A percentile compares a stretch with the other conserved stretches of the same genome.
Conservation (phyloP, 2,888 invertebrate genomes). For the Tenthredo livida region DNA sequence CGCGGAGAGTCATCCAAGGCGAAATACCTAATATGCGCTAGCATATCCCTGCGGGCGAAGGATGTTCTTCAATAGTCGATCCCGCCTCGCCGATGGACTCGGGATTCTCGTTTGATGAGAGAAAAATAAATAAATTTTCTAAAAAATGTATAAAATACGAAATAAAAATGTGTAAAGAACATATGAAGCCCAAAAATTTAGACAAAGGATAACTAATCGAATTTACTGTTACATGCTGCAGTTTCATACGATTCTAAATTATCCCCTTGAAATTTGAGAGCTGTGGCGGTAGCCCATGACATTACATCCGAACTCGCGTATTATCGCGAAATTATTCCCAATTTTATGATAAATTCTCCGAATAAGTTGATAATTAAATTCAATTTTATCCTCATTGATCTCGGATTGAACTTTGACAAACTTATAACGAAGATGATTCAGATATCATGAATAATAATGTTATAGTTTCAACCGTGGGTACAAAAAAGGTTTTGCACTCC, state of each 20-base stretch:
- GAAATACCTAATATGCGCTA: background rate
- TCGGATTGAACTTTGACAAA: background rate
- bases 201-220: constrained; percentile 69
- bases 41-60: constrained; percentile 44
- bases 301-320: background rate
- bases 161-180: constrained; percentile 60
- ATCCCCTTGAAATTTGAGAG: constrained; percentile 65
- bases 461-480: background rate
- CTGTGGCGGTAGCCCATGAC: constrained; percentile 3
- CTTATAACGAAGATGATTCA: background rate
- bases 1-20: constrained; percentile 31
- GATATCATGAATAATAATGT: background rate
- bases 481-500: background rate
- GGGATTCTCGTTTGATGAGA: background rate
- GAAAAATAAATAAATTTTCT: constrained; percentile 56
- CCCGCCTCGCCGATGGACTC: background rate
- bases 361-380: background rate
- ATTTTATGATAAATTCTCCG: background rate
- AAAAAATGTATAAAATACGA: constrained; percentile 55
- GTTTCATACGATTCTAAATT: background rate
- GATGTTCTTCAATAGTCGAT: background rate
- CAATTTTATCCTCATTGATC: background rate
- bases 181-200: constrained; percentile 67
- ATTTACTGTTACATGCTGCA: constrained; percentile 50
- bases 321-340: background rate